A percentile compares a stretch with the other conserved stretches of the same genome.
Evolutionary conservation across 1,140 invertebrate species (phyloP).

Genomic region (Hypothenemus hampei): DNA sequence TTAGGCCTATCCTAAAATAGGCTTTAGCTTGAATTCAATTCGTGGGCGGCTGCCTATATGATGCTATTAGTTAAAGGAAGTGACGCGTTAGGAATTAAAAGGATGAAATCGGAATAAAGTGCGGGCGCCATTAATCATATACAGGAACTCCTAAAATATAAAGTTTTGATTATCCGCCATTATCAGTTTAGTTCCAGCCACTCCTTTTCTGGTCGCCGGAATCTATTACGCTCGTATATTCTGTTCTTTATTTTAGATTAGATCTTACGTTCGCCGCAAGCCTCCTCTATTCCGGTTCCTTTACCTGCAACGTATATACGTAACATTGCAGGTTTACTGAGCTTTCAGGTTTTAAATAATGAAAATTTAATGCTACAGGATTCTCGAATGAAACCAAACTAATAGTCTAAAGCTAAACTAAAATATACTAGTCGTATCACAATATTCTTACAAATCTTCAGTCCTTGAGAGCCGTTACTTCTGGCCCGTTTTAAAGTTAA

Average conservation of each 20-base stretch:
- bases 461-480: too few species aligned
- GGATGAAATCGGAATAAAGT: conserved; percentile 28
- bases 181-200: conserved; percentile 29
- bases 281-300: conserved; percentile 4
- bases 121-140: conserved; percentile 24
- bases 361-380: conserved; percentile 10
- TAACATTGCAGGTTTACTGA: conserved; percentile 18
- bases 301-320: conserved; percentile 7
- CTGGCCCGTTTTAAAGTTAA: too few species aligned
- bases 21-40: conserved; percentile 27
- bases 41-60: conserved; percentile 16
- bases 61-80: conserved; percentile 27
- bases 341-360: conserved; percentile 21
- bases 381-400: neutral
- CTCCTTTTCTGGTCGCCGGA: conserved; percentile 22
- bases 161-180: conserved; percentile 31
- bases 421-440: too few species aligned
- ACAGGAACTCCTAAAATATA: conserved; percentile 30
- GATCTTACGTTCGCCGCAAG: conserved; percentile 19
- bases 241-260: conserved; percentile 27
- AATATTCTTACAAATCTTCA: too few species aligned
- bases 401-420: too few species aligned
- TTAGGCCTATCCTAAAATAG: conserved; percentile 22
- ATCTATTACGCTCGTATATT: conserved; percentile 26
- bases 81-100: conserved; percentile 29